Base-by-base conservation (phyloP, 2,797 vertebrate species). In the Halcyon smyrnensis region DNA sequence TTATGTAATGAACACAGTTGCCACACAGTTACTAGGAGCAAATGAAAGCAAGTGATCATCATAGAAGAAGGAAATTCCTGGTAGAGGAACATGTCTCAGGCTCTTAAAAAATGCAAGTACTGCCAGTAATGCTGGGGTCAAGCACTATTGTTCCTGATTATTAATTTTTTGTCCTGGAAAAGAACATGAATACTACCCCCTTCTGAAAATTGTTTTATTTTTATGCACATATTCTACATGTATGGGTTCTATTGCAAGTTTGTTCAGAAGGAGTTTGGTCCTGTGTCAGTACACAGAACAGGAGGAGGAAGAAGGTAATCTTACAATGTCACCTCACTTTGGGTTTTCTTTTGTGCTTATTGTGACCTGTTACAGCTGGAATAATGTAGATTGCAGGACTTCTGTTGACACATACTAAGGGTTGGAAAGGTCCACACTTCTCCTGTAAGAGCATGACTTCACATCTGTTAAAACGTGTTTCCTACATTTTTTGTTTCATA, bases 201-300 rank as follows among this genome's bases (percentile, higher is more conserved):
- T 60, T 56, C 53, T 62, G 45, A 53, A 70, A 75, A 70, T 25
- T 16, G n/a, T 48, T 70, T 70, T 70, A 3, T 41, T 87, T 57
- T 59, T 14, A 21, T 50, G 34, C 4, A 39, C 14, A 24, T 37
- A 21, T 3, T 3, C 15, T 45, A 64, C 1, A 1, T 5, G 2
- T 24, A 3, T 68, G 34, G 17, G 9, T 53, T 48, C 71, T 24
- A 60, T 7, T 8, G 41, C 2, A 70, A 16, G 32, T 87, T 67
- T 83, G 6, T 5, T 82, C 30, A 39, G 25, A 69, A 92, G 6
- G 7, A 3, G 16, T 84, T 77, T 75, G 27, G 9, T 27, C 15
- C 37, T 73, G 20, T 54, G 18, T 54, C 53, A 12, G 18, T 54
- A 39, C 24, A 25, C 8, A 53, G 57, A 67, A 67, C 11, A 75